A percentile compares a stretch with the other conserved stretches of the same genome.
These are phyloP conservation scores for Brachionus plicatilis DNA, from an alignment of 1,140 invertebrate genomes.

Conservation along the genomic window DNA sequence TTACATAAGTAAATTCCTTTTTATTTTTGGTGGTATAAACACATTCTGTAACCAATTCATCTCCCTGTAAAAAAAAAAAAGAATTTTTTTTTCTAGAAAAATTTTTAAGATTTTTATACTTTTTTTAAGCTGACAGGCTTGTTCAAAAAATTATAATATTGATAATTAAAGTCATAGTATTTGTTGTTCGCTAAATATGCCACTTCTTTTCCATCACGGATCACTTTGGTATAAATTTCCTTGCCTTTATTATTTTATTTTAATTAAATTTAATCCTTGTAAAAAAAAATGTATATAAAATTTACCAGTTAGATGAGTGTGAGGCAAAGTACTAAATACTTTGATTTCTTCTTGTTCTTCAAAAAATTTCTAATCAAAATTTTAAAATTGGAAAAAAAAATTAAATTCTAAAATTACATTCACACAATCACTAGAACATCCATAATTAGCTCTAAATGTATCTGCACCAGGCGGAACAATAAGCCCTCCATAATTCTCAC, in stretches of 20 bases:
- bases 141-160: conserved; percentile 26
- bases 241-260: not conserved
- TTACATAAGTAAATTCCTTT: not conserved
- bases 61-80: not conserved
- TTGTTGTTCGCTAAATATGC: conserved; percentile 3
- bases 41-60: not conserved
- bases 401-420: not conserved
- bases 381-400: too few relatives aligned
- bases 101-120: not conserved
- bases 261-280: not conserved
- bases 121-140: conserved; percentile 17
- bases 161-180: conserved; percentile 34
- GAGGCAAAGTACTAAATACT: conserved; percentile 4
- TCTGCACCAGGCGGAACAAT: conserved; percentile 21
- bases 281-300: not conserved
- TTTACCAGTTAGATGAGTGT: conserved; percentile 6
- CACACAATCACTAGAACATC: not conserved
- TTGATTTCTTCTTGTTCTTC: conserved; percentile 33
- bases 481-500: not conserved
- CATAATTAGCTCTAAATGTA: not conserved
- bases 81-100: not conserved
- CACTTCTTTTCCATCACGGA: conserved; percentile 24
- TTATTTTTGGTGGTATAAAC: not conserved
- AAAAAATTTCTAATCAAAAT: not conserved
- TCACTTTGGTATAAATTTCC: not conserved